A percentile compares a stretch with the other conserved stretches of the same genome.
Evolutionary conservation across 2,888 invertebrate genomes (phyloP).

Genomic region (Phanerotoma sp.): DNA sequence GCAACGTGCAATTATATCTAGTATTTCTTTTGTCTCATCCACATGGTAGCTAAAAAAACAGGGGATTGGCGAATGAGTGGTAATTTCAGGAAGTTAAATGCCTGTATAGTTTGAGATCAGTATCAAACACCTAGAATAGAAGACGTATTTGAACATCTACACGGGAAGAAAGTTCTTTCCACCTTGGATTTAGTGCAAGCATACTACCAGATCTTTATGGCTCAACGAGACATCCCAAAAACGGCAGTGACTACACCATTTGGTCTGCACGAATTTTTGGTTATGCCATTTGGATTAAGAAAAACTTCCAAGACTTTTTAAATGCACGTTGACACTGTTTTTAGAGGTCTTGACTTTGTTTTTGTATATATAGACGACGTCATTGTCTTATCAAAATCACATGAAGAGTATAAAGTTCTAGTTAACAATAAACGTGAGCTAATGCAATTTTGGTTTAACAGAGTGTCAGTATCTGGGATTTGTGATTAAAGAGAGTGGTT

Average conservation of each 20-base stretch:
- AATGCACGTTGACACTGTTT: conserved; percentile 21
- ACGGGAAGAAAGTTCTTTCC: conserved; percentile 18
- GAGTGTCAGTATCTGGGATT: too few species aligned
- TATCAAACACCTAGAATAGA: neutral
- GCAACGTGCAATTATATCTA: neutral
- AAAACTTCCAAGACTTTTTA: conserved; percentile 28
- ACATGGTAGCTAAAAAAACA: neutral
- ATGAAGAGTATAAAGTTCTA: conserved; percentile 2
- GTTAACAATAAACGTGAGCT: conserved; percentile 10
- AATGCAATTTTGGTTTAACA: conserved; percentile 20
- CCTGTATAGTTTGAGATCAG: conserved; percentile 1
- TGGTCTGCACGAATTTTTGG: conserved; percentile 21
- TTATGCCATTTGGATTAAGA: conserved; percentile 21
- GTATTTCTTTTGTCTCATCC: conserved; percentile 37
- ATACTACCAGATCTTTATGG: conserved; percentile 21
- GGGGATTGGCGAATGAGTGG: conserved; percentile 16
- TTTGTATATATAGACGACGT: conserved; percentile 27
- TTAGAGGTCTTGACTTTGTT: conserved; percentile 19
- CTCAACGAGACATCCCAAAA: conserved; percentile 17
- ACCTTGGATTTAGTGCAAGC: conserved; percentile 18
- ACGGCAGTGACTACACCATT: conserved; percentile 24
- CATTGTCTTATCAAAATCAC: neutral
- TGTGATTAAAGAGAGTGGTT: too few species aligned
- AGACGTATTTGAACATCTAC: too few species aligned
- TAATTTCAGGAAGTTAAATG: conserved; percentile 17